Percentiles rank a stretch among this genome's conserved stretches.
Evolutionary conservation across 1,140 invertebrate genomes (phyloP).

Genomic region (Panonychus citri): DNA sequence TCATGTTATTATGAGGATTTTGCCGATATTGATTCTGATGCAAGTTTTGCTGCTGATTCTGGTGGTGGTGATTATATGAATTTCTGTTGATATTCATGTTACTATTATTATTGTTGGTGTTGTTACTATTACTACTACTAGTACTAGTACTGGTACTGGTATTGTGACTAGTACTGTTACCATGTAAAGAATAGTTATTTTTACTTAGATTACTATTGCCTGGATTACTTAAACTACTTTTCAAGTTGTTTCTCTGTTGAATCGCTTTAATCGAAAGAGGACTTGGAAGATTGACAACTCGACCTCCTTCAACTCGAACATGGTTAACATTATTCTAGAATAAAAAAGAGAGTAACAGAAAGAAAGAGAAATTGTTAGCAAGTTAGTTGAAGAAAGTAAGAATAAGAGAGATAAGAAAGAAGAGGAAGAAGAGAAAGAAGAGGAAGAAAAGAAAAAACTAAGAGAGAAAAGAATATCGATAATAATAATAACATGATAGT

Average conservation of each 20-base stretch:
- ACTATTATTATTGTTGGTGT: no score
- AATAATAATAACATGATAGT: no score
- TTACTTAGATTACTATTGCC: no score
- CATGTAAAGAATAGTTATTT: background rate
- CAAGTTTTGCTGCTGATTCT: background rate
- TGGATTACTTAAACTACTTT: background rate
- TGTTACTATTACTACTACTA: background rate
- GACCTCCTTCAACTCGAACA: slow-evolving; percentile 3
- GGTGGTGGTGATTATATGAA: background rate
- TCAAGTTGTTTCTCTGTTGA: background rate
- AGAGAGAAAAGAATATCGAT: no score
- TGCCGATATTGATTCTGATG: background rate
- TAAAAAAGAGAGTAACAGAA: background rate
- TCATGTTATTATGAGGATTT: no score
- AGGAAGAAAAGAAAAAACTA: no score
- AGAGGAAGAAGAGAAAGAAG: no score
- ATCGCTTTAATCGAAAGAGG: background rate
- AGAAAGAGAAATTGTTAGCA: background rate
- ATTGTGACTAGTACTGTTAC: background rate
- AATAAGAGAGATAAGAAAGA: background rate
- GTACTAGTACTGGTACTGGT: background rate
- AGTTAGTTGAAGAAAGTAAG: background rate
- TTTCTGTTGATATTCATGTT: no score
- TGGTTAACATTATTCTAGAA: background rate
- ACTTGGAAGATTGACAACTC: slow-evolving; percentile 6